Percentiles rank a stretch among this genome's conserved stretches.
These are phyloP conservation scores for Chunga burmeisteri DNA, from an alignment of 2,113 vertebrate genomes.

Conservation along the genomic window DNA sequence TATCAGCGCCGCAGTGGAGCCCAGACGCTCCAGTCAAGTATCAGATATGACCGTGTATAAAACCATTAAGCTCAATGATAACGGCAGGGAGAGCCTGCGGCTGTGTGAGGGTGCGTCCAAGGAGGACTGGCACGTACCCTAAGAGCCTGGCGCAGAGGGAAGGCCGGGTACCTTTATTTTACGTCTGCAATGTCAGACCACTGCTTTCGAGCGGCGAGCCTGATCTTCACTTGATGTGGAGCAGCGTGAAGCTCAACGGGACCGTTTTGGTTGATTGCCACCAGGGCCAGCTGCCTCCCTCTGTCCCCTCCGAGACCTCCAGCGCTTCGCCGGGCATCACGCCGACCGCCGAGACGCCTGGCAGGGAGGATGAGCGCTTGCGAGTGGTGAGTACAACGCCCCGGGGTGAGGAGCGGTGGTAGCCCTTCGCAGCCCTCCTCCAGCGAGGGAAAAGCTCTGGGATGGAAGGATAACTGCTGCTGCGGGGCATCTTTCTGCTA, in stretches of 20 bases:
- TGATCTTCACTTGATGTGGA: fast-evolving
- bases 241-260: background rate
- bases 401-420: fast-evolving
- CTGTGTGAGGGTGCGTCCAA: background rate
- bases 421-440: background rate
- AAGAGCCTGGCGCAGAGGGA: fast-evolving
- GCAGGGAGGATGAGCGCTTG: background rate
- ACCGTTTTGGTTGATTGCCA: background rate
- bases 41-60: background rate
- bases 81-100: background rate
- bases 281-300: background rate
- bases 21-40: background rate
- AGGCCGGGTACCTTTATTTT: background rate
- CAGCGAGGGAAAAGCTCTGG: background rate
- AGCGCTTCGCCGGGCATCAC: background rate
- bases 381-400: background rate
- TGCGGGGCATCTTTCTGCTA: background rate
- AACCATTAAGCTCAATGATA: background rate
- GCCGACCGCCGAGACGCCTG: fast-evolving
- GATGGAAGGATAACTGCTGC: background rate
- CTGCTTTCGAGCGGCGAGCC: fast-evolving
- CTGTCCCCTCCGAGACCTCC: background rate
- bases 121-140: fast-evolving
- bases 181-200: fast-evolving
- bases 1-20: fast-evolving